Evolutionary conservation across 2,113 vertebrate genomes (phyloP).

Genomic region (Aleadryas rufinucha): DNA sequence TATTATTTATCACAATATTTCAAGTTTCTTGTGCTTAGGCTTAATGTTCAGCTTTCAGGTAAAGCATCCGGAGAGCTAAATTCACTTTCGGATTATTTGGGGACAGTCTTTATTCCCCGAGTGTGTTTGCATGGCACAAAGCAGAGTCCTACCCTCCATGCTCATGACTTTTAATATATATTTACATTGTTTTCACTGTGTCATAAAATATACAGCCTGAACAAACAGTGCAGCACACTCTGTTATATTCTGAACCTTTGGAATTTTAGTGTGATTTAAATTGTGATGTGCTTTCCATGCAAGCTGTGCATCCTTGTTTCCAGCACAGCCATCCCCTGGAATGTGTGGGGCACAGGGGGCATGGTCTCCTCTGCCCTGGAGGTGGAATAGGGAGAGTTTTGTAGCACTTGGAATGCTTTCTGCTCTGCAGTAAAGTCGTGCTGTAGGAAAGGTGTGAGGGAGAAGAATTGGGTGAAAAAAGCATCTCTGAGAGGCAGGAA

Average conservation of each 20-base stretch:
- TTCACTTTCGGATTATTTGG: neutral
- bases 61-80: neutral
- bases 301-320: neutral
- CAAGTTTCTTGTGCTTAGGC: neutral
- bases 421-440: neutral
- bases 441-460: neutral
- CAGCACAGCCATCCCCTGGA: neutral
- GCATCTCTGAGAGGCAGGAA: neutral
- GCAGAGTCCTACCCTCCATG: neutral
- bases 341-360: neutral
- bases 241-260: neutral
- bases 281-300: fast-evolving
- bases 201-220: neutral
- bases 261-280: neutral
- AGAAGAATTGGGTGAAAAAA: fast-evolving
- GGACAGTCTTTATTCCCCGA: neutral
- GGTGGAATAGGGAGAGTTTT: neutral
- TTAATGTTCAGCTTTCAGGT: neutral
- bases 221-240: neutral
- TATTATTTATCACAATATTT: neutral
- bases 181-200: neutral
- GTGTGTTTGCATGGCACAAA: neutral
- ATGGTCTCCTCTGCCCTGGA: neutral
- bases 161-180: neutral
- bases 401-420: neutral